Conservation (phyloP, 2,113 vertebrate genomes). For the Capricornis sumatraensis region DNA sequence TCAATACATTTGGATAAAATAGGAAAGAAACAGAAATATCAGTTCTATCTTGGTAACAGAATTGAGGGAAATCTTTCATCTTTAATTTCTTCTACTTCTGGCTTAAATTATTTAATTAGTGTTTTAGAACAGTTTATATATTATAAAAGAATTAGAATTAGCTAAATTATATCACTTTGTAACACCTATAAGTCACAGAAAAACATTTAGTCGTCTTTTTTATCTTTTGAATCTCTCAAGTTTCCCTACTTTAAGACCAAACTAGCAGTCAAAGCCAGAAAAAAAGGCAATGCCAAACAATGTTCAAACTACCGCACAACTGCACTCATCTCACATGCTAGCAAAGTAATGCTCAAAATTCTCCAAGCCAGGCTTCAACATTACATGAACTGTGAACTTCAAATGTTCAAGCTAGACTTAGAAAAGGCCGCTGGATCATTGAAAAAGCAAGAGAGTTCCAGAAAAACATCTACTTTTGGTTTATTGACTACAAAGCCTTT, state of each 20-base stretch:
- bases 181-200: background rate
- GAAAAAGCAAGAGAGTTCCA: too few species aligned
- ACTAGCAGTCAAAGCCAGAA: background rate
- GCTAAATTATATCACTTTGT: background rate
- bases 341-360: background rate
- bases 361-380: background rate
- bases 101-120: slow-evolving; percentile 14
- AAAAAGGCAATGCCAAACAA: background rate
- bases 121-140: background rate
- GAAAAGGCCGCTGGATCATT: background rate
- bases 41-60: background rate
- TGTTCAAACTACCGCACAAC: background rate
- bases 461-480: too few species aligned
- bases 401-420: background rate
- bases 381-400: background rate
- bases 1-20: background rate
- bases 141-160: slow-evolving; percentile 7
- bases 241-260: slow-evolving; percentile 29
- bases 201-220: background rate
- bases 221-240: background rate
- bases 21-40: background rate
- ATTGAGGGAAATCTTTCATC: background rate
- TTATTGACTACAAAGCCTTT: too few species aligned
- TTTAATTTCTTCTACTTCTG: slow-evolving; percentile 4
- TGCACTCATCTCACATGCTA: background rate